Conservation (phyloP, 2,113 vertebrate species). For the Caretta caretta region DNA sequence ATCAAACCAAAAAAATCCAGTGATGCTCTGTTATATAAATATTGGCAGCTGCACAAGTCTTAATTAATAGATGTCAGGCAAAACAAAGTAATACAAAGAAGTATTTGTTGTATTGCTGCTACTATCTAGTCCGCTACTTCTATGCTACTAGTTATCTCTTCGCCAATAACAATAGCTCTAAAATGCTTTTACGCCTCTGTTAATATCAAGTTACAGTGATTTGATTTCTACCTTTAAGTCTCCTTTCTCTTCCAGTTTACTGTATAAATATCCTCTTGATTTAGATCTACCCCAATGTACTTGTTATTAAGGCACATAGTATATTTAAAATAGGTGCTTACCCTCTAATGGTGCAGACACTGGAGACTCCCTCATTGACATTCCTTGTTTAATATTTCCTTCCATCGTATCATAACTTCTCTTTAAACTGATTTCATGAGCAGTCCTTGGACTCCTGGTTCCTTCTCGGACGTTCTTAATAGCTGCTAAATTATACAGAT, state of each 20-base stretch:
- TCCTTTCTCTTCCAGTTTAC: neutral
- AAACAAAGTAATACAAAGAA: neutral
- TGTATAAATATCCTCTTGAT: neutral
- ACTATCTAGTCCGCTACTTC: neutral
- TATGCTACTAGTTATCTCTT: neutral
- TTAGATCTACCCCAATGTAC: neutral
- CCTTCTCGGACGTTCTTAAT: slow-evolving; percentile 96
- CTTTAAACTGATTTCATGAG: slow-evolving; percentile 90
- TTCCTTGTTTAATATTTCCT: slow-evolving; percentile 87
- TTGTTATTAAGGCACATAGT: neutral
- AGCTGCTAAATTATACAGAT: slow-evolving; percentile 77
- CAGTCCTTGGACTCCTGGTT: slow-evolving; percentile 92
- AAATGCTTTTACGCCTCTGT: neutral
- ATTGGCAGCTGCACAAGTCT: neutral
- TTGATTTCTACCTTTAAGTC: neutral
- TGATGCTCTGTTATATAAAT: slow-evolving; percentile 19
- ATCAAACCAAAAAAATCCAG: neutral
- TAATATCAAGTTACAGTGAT: neutral
- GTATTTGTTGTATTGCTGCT: neutral
- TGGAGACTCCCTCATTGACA: slow-evolving; percentile 87
- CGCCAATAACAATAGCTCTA: neutral
- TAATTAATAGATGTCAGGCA: too few species aligned
- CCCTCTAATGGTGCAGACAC: slow-evolving; percentile 91
- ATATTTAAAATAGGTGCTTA: slow-evolving; percentile 53
- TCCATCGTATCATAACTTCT: slow-evolving; percentile 95